A percentile compares a stretch with the other conserved stretches of the same genome.
Evolutionary conservation across 2,888 invertebrate species (phyloP).

Genomic region (Protophormia terraenovae): DNA sequence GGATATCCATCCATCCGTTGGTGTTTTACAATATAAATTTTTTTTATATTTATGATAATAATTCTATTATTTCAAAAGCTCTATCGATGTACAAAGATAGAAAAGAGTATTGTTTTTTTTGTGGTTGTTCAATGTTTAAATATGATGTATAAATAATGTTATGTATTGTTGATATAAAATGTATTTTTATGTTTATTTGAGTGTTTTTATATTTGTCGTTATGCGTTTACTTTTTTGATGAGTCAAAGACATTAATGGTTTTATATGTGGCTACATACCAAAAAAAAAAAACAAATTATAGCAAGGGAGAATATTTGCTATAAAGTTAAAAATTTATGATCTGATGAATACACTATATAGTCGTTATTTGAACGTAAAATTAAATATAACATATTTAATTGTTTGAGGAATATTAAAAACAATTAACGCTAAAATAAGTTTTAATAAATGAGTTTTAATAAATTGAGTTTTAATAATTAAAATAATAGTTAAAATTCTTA

Average conservation of each 20-base stretch:
- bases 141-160: neutral
- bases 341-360: too few relatives aligned
- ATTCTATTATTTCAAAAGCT: neutral
- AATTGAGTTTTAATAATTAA: too few relatives aligned
- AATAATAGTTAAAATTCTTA: too few relatives aligned
- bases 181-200: neutral
- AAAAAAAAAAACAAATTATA: too few relatives aligned
- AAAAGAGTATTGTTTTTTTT: neutral
- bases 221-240: neutral
- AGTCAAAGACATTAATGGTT: neutral
- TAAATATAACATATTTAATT: too few relatives aligned
- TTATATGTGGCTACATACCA: neutral
- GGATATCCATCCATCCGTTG: conserved; percentile 29
- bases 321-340: too few relatives aligned
- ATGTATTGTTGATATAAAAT: neutral
- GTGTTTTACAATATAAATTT: conserved; percentile 14
- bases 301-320: too few relatives aligned
- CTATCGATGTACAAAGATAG: neutral
- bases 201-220: neutral
- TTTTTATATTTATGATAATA: conserved; percentile 48
- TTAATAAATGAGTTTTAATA: too few relatives aligned
- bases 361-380: too few relatives aligned
- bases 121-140: neutral
- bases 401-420: too few relatives aligned
- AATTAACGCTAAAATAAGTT: too few relatives aligned